Evolutionary conservation across 2,113 vertebrate genomes (phyloP).

Genomic region (Climacteris rufus): DNA sequence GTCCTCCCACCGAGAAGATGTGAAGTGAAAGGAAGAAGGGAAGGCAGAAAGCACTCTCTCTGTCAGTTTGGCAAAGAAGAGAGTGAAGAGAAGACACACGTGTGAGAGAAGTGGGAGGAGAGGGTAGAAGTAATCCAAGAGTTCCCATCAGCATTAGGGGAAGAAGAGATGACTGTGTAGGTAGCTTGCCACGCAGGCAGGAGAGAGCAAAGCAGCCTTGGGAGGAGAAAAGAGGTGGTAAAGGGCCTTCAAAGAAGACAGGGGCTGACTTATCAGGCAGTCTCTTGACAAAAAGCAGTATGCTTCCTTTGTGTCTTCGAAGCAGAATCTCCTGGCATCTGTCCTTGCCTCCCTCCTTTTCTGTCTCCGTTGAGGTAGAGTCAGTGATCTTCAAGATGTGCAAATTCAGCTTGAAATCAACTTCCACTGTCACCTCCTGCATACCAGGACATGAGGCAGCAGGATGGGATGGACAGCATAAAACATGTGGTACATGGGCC

Average conservation of each 20-base stretch:
- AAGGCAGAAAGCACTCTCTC: neutral
- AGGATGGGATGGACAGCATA: neutral
- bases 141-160: neutral
- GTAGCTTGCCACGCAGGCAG: neutral
- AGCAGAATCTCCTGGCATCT: neutral
- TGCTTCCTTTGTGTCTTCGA: neutral
- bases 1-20: slow-evolving; percentile 16
- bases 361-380: neutral
- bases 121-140: neutral
- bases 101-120: neutral
- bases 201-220: neutral
- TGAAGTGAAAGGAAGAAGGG: neutral
- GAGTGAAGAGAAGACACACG: neutral
- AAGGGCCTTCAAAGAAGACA: neutral
- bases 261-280: neutral
- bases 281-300: neutral
- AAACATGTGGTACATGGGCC: accelerated
- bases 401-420: neutral
- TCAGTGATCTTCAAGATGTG: neutral
- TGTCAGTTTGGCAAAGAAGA: neutral
- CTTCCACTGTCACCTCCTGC: neutral
- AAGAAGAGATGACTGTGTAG: neutral
- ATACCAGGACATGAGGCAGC: neutral
- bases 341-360: neutral
- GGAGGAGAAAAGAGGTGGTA: neutral